A percentile compares a stretch with the other conserved stretches of the same genome.
Conservation (phyloP, 2,797 vertebrate species). For the Xerus rutilus region DNA sequence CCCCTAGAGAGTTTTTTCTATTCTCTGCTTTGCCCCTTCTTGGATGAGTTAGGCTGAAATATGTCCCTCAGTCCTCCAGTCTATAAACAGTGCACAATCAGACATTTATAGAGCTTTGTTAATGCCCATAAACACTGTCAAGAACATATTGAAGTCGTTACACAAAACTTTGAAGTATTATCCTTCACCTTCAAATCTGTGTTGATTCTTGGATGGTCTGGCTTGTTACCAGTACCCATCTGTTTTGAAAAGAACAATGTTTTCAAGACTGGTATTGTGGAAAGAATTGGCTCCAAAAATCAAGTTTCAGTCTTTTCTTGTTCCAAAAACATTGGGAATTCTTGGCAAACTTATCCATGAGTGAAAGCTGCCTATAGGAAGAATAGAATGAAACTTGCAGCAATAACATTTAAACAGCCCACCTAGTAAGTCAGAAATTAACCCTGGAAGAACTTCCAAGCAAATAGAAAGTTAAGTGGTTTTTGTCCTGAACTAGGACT, state of each 20-base stretch:
- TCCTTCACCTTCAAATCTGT: slow-evolving; percentile 62
- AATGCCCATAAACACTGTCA: slow-evolving; percentile 54
- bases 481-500: neutral
- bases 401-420: neutral
- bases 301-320: slow-evolving; percentile 42
- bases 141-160: slow-evolving; percentile 59
- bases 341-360: slow-evolving; percentile 1
- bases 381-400: neutral
- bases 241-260: slow-evolving; percentile 32
- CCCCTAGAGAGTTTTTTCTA: neutral
- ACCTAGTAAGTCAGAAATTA: slow-evolving; percentile 35
- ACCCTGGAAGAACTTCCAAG: neutral
- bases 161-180: slow-evolving; percentile 14
- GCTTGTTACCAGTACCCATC: slow-evolving; percentile 21
- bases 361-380: neutral
- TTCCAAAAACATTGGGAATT: slow-evolving; percentile 43
- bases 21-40: slow-evolving; percentile 46
- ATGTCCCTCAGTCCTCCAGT: slow-evolving; percentile 30
- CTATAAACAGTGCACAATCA: slow-evolving; percentile 67
- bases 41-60: neutral
- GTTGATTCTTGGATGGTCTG: slow-evolving; percentile 21
- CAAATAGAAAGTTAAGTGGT: slow-evolving; percentile 31
- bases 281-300: slow-evolving; percentile 55
- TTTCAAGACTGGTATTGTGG: slow-evolving; percentile 38
- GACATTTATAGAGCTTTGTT: slow-evolving; percentile 36